A percentile compares a stretch with the other conserved stretches of the same genome.
Evolutionary conservation across 2,888 invertebrate genomes (phyloP).

Genomic region (Drosophila robusta): DNA sequence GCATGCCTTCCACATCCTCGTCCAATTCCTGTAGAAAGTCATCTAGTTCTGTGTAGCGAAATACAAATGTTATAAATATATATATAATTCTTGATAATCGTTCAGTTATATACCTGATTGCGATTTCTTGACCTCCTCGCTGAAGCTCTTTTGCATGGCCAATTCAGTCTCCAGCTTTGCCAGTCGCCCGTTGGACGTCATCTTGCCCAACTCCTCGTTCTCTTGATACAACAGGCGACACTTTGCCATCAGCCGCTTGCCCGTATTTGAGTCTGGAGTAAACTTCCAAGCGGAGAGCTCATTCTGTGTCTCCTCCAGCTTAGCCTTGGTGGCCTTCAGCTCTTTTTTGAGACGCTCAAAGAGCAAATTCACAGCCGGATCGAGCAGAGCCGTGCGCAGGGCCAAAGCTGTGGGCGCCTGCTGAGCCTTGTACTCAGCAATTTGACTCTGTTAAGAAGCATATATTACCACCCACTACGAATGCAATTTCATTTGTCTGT

Average conservation of each 20-base stretch:
- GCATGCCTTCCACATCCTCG: constrained; percentile 99
- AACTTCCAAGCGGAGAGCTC: constrained; percentile 99
- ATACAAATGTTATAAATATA: background rate
- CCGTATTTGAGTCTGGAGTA: constrained; percentile 99
- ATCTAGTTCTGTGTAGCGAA: constrained; percentile 90
- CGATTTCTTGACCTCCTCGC: constrained; percentile 98
- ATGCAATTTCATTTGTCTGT: background rate
- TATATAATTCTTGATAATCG: background rate
- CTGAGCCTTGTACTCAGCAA: constrained; percentile 95
- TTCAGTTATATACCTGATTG: constrained; percentile 90
- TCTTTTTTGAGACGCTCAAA: constrained; percentile 96
- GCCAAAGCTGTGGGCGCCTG: constrained; percentile 92
- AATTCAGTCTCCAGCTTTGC: constrained; percentile 98
- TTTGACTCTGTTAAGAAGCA: constrained; percentile 90
- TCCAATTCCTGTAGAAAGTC: constrained; percentile 98
- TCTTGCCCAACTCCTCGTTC: constrained; percentile 98
- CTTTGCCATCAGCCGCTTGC: constrained; percentile 98
- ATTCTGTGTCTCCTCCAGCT: constrained; percentile 98
- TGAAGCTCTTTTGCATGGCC: constrained; percentile 96
- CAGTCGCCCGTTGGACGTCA: constrained; percentile 96
- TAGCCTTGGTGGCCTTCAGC: constrained; percentile 93
- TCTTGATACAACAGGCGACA: constrained; percentile 97
- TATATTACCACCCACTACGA: background rate
- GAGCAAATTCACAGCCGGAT: constrained; percentile 97
- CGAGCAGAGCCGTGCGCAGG: constrained; percentile 93